Percentiles rank a stretch among this genome's conserved stretches.
Evolutionary conservation across 1,140 invertebrate genomes (phyloP).

Genomic region (Apis dorsata): DNA sequence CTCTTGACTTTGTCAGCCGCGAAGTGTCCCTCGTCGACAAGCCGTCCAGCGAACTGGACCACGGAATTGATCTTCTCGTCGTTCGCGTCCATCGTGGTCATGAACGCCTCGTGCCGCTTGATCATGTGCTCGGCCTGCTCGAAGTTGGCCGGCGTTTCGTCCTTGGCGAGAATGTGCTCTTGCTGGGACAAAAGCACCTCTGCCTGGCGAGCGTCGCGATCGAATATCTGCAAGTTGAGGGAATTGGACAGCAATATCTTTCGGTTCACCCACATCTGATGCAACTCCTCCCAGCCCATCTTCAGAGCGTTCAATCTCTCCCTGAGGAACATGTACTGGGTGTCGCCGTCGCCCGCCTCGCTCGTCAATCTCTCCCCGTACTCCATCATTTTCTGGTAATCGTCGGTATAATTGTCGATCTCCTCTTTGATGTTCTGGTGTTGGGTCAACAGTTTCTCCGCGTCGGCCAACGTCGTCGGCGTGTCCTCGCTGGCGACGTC

Average conservation of each 20-base stretch:
- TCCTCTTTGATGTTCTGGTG: conserved; percentile 99
- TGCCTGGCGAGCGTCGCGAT: conserved; percentile 97
- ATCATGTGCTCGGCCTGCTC: conserved; percentile 98
- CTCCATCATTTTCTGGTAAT: conserved; percentile 99
- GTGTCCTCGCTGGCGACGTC: conserved; percentile 99
- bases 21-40: conserved; percentile 94
- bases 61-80: conserved; percentile 99
- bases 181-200: conserved; percentile 99
- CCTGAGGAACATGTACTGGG: conserved; percentile 99
- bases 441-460: conserved; percentile 96
- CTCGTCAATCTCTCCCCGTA: conserved; percentile 97
- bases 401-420: conserved; percentile 99
- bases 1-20: conserved; percentile 96
- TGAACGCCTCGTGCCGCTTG: conserved; percentile 98
- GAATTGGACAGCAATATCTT: conserved; percentile 97
- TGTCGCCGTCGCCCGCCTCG: conserved; percentile 93
- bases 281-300: conserved; percentile 99
- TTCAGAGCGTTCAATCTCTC: conserved; percentile 97
- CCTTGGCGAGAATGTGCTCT: conserved; percentile 96
- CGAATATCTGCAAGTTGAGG: conserved; percentile 96
- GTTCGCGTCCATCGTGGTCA: conserved; percentile 99
- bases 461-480: conserved; percentile 96
- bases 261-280: conserved; percentile 99
- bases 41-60: conserved; percentile 93
- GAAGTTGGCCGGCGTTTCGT: conserved; percentile 95